Evolutionary conservation across 1,140 invertebrate species (phyloP).

Genomic region (Schmidtea mediterranea): DNA sequence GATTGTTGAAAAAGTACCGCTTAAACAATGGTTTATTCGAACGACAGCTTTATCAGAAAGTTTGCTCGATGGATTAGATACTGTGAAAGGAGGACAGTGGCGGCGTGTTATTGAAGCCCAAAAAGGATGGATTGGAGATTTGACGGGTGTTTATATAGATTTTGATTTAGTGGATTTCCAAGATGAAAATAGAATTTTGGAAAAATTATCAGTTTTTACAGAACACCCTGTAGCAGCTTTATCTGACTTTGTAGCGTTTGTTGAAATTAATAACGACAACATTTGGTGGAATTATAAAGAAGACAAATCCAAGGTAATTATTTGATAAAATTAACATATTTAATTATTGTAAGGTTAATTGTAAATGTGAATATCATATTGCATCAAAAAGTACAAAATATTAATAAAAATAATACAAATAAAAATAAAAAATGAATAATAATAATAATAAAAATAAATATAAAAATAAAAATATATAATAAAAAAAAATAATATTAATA

Average conservation of each 20-base stretch:
- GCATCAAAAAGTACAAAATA: too few relatives aligned
- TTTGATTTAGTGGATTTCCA: slow-evolving; percentile 32
- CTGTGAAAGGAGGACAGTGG: slow-evolving; percentile 32
- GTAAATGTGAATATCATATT: too few relatives aligned
- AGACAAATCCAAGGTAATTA: too few relatives aligned
- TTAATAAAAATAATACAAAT: too few relatives aligned
- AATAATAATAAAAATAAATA: too few relatives aligned
- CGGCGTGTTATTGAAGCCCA: slow-evolving; percentile 63
- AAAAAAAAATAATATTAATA: too few relatives aligned
- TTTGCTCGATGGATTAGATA: slow-evolving; percentile 41
- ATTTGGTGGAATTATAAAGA: neutral
- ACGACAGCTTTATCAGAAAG: slow-evolving; percentile 63
- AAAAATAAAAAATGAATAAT: too few relatives aligned
- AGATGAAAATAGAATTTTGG: slow-evolving; percentile 13
- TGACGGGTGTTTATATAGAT: slow-evolving; percentile 47
- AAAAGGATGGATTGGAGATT: slow-evolving; percentile 76
- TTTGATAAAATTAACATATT: too few relatives aligned
- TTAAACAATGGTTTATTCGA: slow-evolving; percentile 81
- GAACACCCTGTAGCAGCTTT: slow-evolving; percentile 41
- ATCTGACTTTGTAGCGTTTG: slow-evolving; percentile 26
- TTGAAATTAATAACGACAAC: neutral
- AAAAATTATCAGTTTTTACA: slow-evolving; percentile 42
- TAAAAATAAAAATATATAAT: too few relatives aligned
- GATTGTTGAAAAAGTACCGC: slow-evolving; percentile 55
- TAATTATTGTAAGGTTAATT: too few relatives aligned